phyloP scores from a whole-genome alignment of 2,113 vertebrate species.

The Alaudala cheleensis region DNA sequence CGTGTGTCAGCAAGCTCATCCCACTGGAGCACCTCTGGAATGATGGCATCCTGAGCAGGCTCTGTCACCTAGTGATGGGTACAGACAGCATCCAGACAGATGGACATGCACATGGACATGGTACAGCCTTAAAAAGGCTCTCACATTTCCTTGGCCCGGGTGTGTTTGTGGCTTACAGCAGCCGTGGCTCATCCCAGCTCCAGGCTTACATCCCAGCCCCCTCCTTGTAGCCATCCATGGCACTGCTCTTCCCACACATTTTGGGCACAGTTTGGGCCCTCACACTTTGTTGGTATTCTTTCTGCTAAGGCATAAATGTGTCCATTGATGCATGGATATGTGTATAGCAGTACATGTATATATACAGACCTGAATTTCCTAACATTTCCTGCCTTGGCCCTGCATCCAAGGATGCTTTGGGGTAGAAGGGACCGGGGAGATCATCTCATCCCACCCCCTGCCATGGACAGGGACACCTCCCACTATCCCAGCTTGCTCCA shows the following conservation, averaged over 20 bases:
- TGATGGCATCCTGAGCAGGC: neutral
- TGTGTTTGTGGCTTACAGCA: rapidly evolving
- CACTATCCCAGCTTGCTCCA: rapidly evolving
- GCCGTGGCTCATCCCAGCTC: rapidly evolving
- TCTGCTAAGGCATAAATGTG: neutral
- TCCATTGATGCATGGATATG: rapidly evolving
- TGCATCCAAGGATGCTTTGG: neutral
- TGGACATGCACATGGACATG: no score
- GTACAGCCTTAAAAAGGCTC: rapidly evolving
- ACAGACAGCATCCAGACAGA: neutral
- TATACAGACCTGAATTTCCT: neutral
- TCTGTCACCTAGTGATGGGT: neutral
- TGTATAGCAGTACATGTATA: rapidly evolving
- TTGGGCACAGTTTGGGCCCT: neutral
- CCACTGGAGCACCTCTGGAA: neutral
- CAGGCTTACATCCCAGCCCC: neutral
- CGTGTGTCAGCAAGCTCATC: neutral
- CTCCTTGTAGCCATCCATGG: neutral
- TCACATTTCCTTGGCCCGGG: rapidly evolving
- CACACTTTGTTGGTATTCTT: neutral
- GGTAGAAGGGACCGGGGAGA: neutral
- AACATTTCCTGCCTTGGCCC: neutral
- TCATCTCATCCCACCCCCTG: neutral
- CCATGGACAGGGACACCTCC: neutral
- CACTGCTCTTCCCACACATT: neutral